Base-by-base conservation (phyloP, 2,888 invertebrate species). In the Drosophila subsilvestris region DNA sequence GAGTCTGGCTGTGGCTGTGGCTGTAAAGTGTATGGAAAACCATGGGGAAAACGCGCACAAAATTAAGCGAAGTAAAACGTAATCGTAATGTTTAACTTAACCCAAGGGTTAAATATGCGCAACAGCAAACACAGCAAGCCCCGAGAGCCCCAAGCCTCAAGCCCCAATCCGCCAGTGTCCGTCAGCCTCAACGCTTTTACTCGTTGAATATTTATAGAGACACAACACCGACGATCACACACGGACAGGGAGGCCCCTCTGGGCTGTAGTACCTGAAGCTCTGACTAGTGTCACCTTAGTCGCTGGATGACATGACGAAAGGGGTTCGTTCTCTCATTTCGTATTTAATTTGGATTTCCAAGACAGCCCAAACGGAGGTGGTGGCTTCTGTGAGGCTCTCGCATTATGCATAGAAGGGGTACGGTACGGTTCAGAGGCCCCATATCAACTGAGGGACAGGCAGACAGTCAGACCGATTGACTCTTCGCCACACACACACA, bases 41-140 rank as follows among this genome's bases (percentile, higher is more conserved):
- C 37, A 55, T 25, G 25, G 8, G 20, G 59, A 51, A 77, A 67
- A 77, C 62, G 51, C 76, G 68, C 49, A 67, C 66, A 78, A 86
- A 71, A 75, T 66, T 17, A 83, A 83, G 71, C 71, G 57, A 74
- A 75, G 66, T 74, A 66, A 86, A 80, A 69, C 72, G 74, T 71
- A 86, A 84, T 70, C 81, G 80, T 76, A 85, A 81, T 79, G 85
- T 67, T 88, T 85, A 84, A 86, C 86, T 85, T 88, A 85, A 85
- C 85, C 88, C 80, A 74, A 74, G 79, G 88, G 85, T 85, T 85
- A 85, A 85, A 76, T 75, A 88, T 86, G 85, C 84, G 80, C 84
- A 83, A 83, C 72, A 70, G 69, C 80, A 85, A 74, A 79, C 55
- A 65, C 68, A 71, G 71, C 63, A 55, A 48, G 66, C 68, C 57